These are phyloP conservation scores for Eurypyga helias DNA, from an alignment of 2,113 vertebrate species.

Conservation along the genomic window DNA sequence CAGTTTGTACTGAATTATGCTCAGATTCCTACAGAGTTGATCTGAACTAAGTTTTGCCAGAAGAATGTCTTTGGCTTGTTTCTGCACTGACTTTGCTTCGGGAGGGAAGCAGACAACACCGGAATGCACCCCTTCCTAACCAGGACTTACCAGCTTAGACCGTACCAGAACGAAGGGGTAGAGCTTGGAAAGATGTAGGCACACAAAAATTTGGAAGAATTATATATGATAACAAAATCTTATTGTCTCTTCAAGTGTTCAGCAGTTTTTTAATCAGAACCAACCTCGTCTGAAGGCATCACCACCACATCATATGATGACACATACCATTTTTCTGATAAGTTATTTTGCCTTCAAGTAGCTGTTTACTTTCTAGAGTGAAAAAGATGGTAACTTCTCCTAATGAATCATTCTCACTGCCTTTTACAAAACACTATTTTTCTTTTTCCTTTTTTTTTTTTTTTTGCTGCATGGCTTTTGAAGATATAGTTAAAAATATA, in stretches of 20 bases:
- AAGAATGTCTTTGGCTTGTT: neutral
- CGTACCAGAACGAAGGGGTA: neutral
- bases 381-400: neutral
- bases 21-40: neutral
- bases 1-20: neutral
- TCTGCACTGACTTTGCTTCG: neutral
- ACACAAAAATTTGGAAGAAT: neutral
- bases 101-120: neutral
- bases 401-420: neutral
- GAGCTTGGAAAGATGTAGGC: neutral
- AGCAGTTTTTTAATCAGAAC: neutral
- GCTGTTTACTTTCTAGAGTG: neutral
- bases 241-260: neutral
- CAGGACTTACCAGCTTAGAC: neutral
- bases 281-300: neutral
- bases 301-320: neutral
- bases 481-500: neutral
- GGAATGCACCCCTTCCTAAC: neutral
- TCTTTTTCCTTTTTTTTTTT: rapidly evolving
- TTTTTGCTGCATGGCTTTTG: neutral
- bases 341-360: neutral
- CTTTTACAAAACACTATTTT: neutral
- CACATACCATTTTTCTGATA: neutral
- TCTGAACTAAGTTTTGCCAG: neutral
- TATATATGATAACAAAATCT: neutral